Percentiles rank a stretch among this genome's conserved stretches.
These are phyloP conservation scores for Melanotaenia trifasciata DNA, from an alignment of 2,797 vertebrate species.

Conservation along the genomic window DNA sequence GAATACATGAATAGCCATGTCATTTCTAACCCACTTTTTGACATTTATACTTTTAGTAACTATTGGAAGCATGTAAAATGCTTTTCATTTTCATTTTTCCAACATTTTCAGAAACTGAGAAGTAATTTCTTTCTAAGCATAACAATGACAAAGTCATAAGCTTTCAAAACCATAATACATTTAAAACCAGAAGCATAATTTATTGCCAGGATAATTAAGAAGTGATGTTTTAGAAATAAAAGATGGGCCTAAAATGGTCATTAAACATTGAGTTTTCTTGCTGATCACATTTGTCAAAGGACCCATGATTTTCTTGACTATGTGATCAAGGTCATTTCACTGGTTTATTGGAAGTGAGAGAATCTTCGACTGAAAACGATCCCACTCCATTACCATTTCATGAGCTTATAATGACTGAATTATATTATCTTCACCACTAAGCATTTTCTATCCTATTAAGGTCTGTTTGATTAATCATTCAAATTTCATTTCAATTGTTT, in stretches of 20 bases:
- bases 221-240: neutral
- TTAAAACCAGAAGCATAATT: neutral
- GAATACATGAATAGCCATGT: too few species aligned
- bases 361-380: slow-evolving; percentile 56
- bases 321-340: slow-evolving; percentile 72
- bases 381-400: slow-evolving; percentile 73
- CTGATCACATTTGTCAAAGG: slow-evolving; percentile 69
- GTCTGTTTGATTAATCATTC: slow-evolving; percentile 62
- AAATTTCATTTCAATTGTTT: slow-evolving; percentile 51
- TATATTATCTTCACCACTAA: slow-evolving; percentile 61
- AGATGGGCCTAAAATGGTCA: slow-evolving; percentile 46
- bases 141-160: neutral
- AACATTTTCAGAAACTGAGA: neutral
- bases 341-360: slow-evolving; percentile 69
- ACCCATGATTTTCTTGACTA: slow-evolving; percentile 67
- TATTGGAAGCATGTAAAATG: neutral
- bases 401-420: slow-evolving; percentile 73
- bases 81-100: neutral
- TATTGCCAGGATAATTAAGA: neutral
- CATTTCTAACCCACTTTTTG: too few species aligned
- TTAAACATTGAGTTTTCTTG: slow-evolving; percentile 51
- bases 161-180: neutral
- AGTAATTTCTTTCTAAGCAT: too few species aligned
- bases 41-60: too few species aligned
- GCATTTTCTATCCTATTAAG: slow-evolving; percentile 52